phyloP scores from a whole-genome alignment of 1,140 invertebrate genomes.

The Macrosteles quadrilineatus region DNA sequence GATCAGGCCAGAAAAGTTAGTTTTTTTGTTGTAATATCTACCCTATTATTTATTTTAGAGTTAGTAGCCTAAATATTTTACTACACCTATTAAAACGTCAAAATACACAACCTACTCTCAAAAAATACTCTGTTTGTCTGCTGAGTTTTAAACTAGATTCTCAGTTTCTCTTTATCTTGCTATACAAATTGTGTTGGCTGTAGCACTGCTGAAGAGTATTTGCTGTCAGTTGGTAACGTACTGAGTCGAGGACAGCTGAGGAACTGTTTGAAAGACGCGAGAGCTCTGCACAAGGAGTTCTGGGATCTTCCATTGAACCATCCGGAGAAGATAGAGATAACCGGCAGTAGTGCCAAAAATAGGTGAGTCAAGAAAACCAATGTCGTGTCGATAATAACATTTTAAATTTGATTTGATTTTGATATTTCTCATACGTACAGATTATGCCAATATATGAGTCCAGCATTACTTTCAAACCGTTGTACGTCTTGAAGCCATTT shows the following conservation, averaged over 20 bases:
- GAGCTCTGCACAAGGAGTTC: constrained; percentile 80
- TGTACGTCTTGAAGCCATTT: too few relatives aligned
- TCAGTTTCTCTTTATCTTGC: too few relatives aligned
- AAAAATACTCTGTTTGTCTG: too few relatives aligned
- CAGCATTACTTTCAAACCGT: too few relatives aligned
- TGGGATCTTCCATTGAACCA: constrained; percentile 92
- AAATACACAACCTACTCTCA: too few relatives aligned
- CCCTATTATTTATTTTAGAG: too few relatives aligned
- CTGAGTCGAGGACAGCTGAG: constrained; percentile 70
- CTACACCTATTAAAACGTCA: too few relatives aligned
- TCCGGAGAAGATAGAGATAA: constrained; percentile 83
- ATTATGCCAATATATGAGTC: too few relatives aligned
- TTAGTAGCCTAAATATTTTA: too few relatives aligned
- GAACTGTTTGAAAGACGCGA: constrained; percentile 58
- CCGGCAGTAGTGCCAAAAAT: constrained; percentile 87
- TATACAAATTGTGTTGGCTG: constrained; percentile 40
- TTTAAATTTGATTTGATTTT: neutral
- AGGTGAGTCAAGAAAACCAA: constrained; percentile 48
- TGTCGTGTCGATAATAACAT: too few relatives aligned
- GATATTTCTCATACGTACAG: neutral
- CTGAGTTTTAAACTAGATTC: too few relatives aligned
- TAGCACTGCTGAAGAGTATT: constrained; percentile 63
- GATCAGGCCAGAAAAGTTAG: neutral
- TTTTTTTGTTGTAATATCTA: neutral
- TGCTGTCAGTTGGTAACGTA: constrained; percentile 63